Percentiles rank a stretch among this genome's conserved stretches.
Conservation (phyloP, 2,113 vertebrate genomes). For the Nothoprocta perdicaria region DNA sequence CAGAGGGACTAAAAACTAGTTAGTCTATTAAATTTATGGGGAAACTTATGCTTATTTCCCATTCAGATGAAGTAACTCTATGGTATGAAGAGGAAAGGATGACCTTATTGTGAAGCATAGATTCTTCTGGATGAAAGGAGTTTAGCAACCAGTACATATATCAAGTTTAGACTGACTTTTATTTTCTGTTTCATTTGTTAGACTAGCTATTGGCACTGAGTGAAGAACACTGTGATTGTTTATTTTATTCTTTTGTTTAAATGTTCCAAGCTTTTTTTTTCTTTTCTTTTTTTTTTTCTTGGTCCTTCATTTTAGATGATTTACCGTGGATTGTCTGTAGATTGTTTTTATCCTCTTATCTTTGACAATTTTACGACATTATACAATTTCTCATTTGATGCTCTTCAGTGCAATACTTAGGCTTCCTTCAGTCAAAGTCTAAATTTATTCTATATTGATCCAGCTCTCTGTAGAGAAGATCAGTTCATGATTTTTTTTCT, state of each 20-base stretch:
- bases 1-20: neutral
- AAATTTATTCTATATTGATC: neutral
- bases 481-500: neutral
- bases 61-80: neutral
- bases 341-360: neutral
- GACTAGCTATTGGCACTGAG: neutral
- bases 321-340: neutral
- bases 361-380: neutral
- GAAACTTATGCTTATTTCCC: neutral
- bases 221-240: neutral
- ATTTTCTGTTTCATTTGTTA: neutral
- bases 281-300: neutral
- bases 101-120: neutral
- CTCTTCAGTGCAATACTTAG: neutral
- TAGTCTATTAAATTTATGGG: fast-evolving
- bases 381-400: neutral
- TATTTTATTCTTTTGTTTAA: neutral
- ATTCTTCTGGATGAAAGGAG: neutral
- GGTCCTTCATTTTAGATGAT: neutral
- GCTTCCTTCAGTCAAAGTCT: neutral
- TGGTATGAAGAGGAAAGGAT: neutral
- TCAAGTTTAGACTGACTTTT: neutral
- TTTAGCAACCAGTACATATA: neutral
- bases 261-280: neutral
- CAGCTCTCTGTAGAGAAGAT: neutral